phyloP scores from a whole-genome alignment of 1,140 invertebrate genomes.

The Psilanteris sp. region DNA sequence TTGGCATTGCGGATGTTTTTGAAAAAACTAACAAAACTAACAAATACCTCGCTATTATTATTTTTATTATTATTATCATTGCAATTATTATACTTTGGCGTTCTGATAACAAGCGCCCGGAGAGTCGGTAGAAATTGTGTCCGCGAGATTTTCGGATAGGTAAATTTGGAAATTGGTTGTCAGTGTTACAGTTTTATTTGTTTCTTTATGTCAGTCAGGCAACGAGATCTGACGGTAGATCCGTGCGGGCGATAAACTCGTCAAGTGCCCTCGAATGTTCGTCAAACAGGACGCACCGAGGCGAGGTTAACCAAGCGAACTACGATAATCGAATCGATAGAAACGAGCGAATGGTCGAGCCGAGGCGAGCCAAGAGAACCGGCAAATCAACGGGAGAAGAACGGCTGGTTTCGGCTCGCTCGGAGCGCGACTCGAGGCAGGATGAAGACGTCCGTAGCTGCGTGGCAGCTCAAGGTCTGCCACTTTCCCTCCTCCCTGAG shows the following conservation, averaged over 20 bases:
- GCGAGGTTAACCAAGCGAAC: constrained; percentile 49
- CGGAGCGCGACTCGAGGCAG: constrained; percentile 72
- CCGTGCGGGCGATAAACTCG: constrained; percentile 56
- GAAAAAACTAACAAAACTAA: too few species aligned
- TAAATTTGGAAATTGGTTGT: constrained; percentile 25
- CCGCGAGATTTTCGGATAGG: constrained; percentile 32
- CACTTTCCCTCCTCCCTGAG: constrained; percentile 73
- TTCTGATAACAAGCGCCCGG: too few species aligned
- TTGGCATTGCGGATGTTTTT: too few species aligned
- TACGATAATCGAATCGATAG: constrained; percentile 58
- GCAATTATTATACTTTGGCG: too few species aligned
- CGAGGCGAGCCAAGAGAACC: constrained; percentile 10
- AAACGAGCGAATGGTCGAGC: constrained; percentile 8
- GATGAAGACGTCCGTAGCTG: constrained; percentile 79
- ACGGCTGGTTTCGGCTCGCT: constrained; percentile 56
- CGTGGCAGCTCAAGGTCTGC: constrained; percentile 80
- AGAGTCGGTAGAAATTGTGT: too few species aligned
- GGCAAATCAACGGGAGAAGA: constrained; percentile 30
- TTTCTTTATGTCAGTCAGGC: constrained; percentile 24
- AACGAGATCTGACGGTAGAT: constrained; percentile 49
- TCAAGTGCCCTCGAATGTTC: constrained; percentile 59
- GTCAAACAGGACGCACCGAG: constrained; percentile 46
- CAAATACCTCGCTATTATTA: too few species aligned
- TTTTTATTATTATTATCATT: too few species aligned
- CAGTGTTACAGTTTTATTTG: constrained; percentile 31